Conservation (phyloP, 2,888 invertebrate genomes). For the Sthenelais limicola region DNA sequence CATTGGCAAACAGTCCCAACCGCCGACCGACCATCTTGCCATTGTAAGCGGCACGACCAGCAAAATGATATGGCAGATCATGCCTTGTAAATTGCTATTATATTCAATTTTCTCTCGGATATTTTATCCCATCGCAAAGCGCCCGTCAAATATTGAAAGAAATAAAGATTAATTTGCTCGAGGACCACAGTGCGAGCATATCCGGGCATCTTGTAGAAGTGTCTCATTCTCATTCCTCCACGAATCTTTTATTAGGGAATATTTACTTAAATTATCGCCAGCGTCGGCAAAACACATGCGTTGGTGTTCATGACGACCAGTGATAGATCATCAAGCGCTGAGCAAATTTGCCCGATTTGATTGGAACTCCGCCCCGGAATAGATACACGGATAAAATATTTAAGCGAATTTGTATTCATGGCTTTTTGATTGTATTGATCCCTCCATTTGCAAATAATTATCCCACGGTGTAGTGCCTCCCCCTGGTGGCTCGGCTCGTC, state of each 20-base stretch:
- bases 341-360: slow-evolving; percentile 40
- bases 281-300: slow-evolving; percentile 33
- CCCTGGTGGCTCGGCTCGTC: neutral
- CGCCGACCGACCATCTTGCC: slow-evolving; percentile 2
- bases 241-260: slow-evolving; percentile 38
- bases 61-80: slow-evolving; percentile 39
- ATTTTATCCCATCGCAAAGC: slow-evolving; percentile 32
- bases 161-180: slow-evolving; percentile 35
- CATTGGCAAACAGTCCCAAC: slow-evolving; percentile 19
- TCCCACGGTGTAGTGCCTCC: slow-evolving; percentile 3
- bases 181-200: neutral
- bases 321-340: slow-evolving; percentile 33
- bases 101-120: slow-evolving; percentile 35
- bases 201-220: slow-evolving; percentile 8
- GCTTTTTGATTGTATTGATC: slow-evolving; percentile 40
- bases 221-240: slow-evolving; percentile 30
- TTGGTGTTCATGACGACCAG: slow-evolving; percentile 18
- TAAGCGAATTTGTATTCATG: slow-evolving; percentile 42
- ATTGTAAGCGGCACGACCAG: slow-evolving; percentile 22
- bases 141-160: slow-evolving; percentile 38
- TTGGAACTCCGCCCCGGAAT: slow-evolving; percentile 35
- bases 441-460: slow-evolving; percentile 41
- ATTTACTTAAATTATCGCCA: slow-evolving; percentile 37
- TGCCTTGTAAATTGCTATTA: slow-evolving; percentile 40
- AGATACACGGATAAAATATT: slow-evolving; percentile 39